Base-by-base conservation (phyloP, 2,888 invertebrate genomes). In the Mechanitis messenoides region DNA sequence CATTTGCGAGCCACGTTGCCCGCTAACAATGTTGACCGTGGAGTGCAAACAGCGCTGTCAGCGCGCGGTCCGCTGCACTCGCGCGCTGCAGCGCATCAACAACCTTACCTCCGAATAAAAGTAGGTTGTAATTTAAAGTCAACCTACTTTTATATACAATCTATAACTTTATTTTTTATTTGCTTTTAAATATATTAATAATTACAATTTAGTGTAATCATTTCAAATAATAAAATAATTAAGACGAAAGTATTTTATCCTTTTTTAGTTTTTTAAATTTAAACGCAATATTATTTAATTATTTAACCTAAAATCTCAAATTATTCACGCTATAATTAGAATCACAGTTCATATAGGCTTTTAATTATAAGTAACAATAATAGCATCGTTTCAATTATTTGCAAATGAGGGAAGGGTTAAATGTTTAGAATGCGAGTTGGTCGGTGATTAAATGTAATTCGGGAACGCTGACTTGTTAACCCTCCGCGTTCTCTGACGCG, bases 11-110 rank as follows among this genome's bases (percentile, higher is more conserved):
- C 76, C 45, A 61, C 62, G 68, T 50, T 50, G 65, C 65, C 65
- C 72, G 74, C 87, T 90, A 90, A 90, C 89, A 87, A 90, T 90
- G 89, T 90, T 89, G 89, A 89, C 88, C 83, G 78, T 78, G 78
- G 74, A 66, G 75, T 69, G 79, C 84, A 88, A 88, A 88, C 87
- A 88, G 75, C 74, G 76, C 71, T 71, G 85, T 85, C 87, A 86
- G 87, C 84, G 73, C 76, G 76, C 83, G 80, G 78, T 66, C 74
- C 80, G 73, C 72, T 80, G 81, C 76, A 74, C 74, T 69, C 73
- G 75, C 59, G 33, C 71, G 70, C 77, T 76, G 75, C 73, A 70
- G 66, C 72, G 68, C 58, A 66, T 62, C 74, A 74, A 73, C 77
- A 68, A 67, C 65, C 67, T 68, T 68, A 80, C 58, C 78, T 78